Percentiles rank a stretch among this genome's conserved stretches.
Evolutionary conservation across 2,888 invertebrate genomes (phyloP).

Genomic region (Macaria liturata): DNA sequence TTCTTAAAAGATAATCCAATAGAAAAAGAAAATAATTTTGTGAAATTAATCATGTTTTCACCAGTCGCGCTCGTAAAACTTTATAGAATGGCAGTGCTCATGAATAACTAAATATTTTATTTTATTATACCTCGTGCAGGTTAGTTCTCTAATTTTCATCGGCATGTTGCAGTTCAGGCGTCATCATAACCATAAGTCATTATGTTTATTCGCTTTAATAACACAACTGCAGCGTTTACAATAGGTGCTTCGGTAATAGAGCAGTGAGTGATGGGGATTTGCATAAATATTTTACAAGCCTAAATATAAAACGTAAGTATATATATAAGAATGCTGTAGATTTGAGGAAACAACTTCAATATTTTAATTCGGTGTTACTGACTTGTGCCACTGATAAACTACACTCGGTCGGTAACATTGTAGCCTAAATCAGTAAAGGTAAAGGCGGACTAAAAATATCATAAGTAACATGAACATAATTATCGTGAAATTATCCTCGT

Average conservation of each 20-base stretch:
- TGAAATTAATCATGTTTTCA: constrained; percentile 6
- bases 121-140: constrained; percentile 1
- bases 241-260: constrained; percentile 31
- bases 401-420: no score
- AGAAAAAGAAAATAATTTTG: not conserved
- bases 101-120: constrained; percentile 12
- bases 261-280: constrained; percentile 26
- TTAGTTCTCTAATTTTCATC: constrained; percentile 16
- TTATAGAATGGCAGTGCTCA: constrained; percentile 13
- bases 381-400: no score
- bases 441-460: no score
- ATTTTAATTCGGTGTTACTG: no score
- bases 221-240: constrained; percentile 28
- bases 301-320: no score
- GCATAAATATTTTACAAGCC: no score
- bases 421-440: no score
- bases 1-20: not conserved
- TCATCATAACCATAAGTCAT: constrained; percentile 29
- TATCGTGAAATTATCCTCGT: no score
- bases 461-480: no score
- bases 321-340: no score
- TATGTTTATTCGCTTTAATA: constrained; percentile 32
- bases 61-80: constrained; percentile 9
- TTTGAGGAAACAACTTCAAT: no score
- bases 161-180: constrained; percentile 21